These are phyloP conservation scores for Pandemis corylana DNA, from an alignment of 2,888 invertebrate species.

Conservation along the genomic window DNA sequence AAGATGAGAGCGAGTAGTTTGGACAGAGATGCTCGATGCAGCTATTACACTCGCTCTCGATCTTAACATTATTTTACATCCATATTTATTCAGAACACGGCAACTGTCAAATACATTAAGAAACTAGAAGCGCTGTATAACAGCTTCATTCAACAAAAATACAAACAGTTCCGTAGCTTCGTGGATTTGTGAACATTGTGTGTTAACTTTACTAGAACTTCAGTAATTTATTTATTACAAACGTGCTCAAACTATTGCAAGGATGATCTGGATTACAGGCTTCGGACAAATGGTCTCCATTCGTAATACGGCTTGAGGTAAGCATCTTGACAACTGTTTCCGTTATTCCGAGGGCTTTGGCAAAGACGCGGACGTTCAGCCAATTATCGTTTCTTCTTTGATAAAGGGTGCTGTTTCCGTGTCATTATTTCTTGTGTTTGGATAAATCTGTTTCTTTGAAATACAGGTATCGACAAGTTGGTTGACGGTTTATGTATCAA, in stretches of 20 bases:
- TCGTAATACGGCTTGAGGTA: conserved; percentile 31
- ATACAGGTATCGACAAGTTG: no score
- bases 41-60: no score
- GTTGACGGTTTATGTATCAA: background rate
- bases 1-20: no score
- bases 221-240: background rate
- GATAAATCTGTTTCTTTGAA: no score
- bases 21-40: no score
- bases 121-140: no score
- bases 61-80: no score
- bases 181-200: background rate
- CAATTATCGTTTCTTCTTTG: background rate
- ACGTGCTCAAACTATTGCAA: conserved; percentile 7
- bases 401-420: background rate
- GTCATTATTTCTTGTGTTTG: background rate
- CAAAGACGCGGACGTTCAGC: background rate
- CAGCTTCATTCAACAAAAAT: no score
- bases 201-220: background rate
- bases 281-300: conserved; percentile 15
- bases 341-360: background rate
- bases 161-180: no score
- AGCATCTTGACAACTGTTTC: background rate
- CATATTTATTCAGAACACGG: no score
- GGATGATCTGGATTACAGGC: conserved; percentile 18
- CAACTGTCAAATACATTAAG: no score